Evolutionary conservation across 2,113 vertebrate species (phyloP), one percentile per base, ranked within the genome.

Genomic region (Hippopotamus amphibius): DNA sequence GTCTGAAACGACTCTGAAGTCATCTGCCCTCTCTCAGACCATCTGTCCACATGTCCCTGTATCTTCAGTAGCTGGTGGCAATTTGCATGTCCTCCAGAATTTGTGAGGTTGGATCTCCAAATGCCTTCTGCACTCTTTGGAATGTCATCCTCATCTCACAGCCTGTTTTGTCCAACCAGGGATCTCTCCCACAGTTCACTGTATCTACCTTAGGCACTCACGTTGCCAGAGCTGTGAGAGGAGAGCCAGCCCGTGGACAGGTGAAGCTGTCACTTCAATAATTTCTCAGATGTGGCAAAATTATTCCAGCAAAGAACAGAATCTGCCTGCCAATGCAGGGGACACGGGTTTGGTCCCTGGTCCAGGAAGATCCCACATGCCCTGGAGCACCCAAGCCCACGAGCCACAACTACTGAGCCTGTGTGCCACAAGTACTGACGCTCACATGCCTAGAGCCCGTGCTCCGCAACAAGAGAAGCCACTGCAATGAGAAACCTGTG

Each of bases 61-160:
- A 43, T 80, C 65, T 71, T 63, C 57, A 33, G 69, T 61, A 50
- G 65, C 89, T 82, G 77, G 53, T 26, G 43, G 59, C 10, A 4
- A 81, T 63, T 59, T 96, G 37, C 57, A 48, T 26, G 26, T 61
- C 77, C 13, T 95, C 74, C n/a, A 46, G 86, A 79, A 53, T 93
- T 41, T 93, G 68, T 85, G 22, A 19, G 65, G 93, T 74, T 93
- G 61, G 8, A 33, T 68, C 79, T 95, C 46, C 84, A 77, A 41
- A 72, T 7, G 48, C 48, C 28, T 76, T 24, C 76, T 37, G 71
- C 13, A 11, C 17, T 41, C 5, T 68, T 61, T 68, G 90, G 61
- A 93, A 89, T 59, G 50, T 15, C 43, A 24, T 24, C 33, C 43
- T 90, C 68, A 30, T 68, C 46, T 74, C 84, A 6, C 6, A 30